Base-by-base conservation (phyloP, 2,797 vertebrate genomes). In the Chelon auratus region DNA sequence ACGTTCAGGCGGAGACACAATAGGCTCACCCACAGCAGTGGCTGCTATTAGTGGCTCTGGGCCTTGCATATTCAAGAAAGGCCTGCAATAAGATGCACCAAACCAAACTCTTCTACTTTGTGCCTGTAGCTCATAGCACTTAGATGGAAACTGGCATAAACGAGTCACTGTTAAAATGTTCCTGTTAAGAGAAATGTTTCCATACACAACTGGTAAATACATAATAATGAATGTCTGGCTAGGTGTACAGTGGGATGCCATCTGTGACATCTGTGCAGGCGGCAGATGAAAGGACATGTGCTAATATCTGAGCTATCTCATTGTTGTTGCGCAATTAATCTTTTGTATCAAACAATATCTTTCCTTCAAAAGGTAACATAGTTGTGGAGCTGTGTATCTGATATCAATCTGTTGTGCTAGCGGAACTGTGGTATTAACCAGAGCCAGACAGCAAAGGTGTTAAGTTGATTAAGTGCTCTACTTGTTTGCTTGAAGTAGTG, bases 31-130 rank as follows among this genome's bases (percentile, higher is more conserved):
- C 42, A 58, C 24, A 20, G 37, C 37, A 24, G 9, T 54, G 61
- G 69, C 66, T 62, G 36, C 56, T 58, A 6, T 24, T n/a, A 40
- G 45, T 64, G 48, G 26, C 13, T 24, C 20, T 2, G 77, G 88
- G 88, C 89, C 91, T 80, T 66, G 68, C 58, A 60, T 72, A 33
- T 80, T 45, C 40, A 55, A 37, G 45, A 56, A 71, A 72, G 81
- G 89, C 84, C 82, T 84, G 37, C 36, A 70, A 3, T 58, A 53
- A 77, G 52, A 69, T 70, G 33, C 47, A 65, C 62, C 11, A 43
- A 60, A 54, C 75, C 15, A 22, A 74, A 64, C 40, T 61, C 40
- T 2, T 9, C 14, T 8, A 55, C 20, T 39, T 30, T 61, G 3
- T 30, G 50, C 15, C 14, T 39, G 12, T 18, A 30, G 11, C 45